phyloP scores from a whole-genome alignment of 2,888 invertebrate species.

The Achlya flavicornis region DNA sequence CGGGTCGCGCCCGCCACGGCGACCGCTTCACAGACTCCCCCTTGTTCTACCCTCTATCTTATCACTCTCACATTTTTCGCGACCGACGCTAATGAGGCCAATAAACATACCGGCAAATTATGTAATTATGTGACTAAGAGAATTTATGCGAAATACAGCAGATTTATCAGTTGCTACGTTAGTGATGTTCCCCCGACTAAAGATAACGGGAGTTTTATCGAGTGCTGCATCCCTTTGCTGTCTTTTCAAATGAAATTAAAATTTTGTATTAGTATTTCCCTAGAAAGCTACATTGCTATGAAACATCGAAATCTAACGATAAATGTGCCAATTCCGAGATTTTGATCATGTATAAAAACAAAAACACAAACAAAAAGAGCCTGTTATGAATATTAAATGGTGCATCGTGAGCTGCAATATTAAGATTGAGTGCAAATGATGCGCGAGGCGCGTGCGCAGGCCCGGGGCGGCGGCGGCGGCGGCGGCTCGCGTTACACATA shows the following conservation, averaged over 20 bases:
- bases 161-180: constrained; percentile 43
- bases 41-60: constrained; percentile 75
- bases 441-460: constrained; percentile 73
- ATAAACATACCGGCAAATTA: constrained; percentile 65
- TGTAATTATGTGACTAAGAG: constrained; percentile 58
- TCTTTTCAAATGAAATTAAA: constrained; percentile 1
- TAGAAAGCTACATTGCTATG: no score
- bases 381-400: constrained; percentile 74
- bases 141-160: constrained; percentile 44
- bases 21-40: constrained; percentile 55
- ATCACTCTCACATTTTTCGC: constrained; percentile 79
- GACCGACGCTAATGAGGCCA: constrained; percentile 70
- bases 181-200: constrained; percentile 36
- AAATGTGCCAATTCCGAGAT: constrained; percentile 45
- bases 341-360: constrained; percentile 41
- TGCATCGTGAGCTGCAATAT: constrained; percentile 74
- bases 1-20: constrained; percentile 24
- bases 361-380: constrained; percentile 55
- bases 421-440: constrained; percentile 80
- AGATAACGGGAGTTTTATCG: constrained; percentile 27
- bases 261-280: not conserved
- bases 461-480: no score
- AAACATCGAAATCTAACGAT: constrained; percentile 25
- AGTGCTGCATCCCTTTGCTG: constrained; percentile 3
- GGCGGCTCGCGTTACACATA: constrained; percentile 60